These are phyloP conservation scores for Drosophila subsilvestris DNA, from an alignment of 2,888 invertebrate species.

Conservation along the genomic window DNA sequence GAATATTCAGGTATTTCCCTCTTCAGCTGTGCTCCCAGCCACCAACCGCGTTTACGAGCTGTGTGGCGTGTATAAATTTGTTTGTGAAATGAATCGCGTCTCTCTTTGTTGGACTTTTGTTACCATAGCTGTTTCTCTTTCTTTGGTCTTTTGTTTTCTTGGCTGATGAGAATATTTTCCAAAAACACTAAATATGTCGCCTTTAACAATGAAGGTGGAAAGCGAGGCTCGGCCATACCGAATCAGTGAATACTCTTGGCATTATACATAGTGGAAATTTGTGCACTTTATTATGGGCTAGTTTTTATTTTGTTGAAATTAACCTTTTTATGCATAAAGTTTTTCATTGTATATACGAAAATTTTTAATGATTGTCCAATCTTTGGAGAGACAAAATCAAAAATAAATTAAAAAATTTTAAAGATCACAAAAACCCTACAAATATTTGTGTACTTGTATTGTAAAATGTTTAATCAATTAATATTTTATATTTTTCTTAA, in stretches of 20 bases:
- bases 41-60: slow-evolving; percentile 17
- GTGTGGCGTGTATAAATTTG: slow-evolving; percentile 57
- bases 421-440: no score
- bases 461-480: no score
- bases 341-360: no score
- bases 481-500: no score
- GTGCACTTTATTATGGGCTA: no score
- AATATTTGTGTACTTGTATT: no score
- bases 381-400: no score
- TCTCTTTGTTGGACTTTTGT: slow-evolving; percentile 35
- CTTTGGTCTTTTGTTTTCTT: slow-evolving; percentile 22
- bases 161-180: slow-evolving; percentile 62
- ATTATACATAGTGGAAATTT: no score
- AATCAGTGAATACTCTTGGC: background rate
- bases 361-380: no score
- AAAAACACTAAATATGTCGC: slow-evolving; percentile 57
- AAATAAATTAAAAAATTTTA: no score
- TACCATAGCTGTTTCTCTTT: slow-evolving; percentile 40
- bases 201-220: slow-evolving; percentile 30
- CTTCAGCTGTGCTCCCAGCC: slow-evolving; percentile 17
- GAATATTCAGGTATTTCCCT: background rate
- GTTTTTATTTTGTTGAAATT: no score
- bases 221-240: background rate
- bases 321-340: no score
- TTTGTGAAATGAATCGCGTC: slow-evolving; percentile 70